These are phyloP conservation scores for Apotomis capreana DNA, from an alignment of 2,888 invertebrate genomes.

Conservation along the genomic window DNA sequence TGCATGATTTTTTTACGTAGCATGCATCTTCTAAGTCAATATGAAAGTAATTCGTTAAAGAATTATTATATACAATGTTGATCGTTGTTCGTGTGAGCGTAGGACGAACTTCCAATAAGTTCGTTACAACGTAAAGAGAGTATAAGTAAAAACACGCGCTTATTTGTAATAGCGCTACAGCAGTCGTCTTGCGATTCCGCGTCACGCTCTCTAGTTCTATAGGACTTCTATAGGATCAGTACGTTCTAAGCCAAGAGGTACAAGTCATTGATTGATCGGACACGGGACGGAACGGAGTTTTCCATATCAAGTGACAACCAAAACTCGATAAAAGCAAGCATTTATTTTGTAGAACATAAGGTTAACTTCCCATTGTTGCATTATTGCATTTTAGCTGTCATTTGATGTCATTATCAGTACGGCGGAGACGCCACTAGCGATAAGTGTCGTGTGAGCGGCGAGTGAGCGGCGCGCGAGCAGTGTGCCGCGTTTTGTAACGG, in stretches of 20 bases:
- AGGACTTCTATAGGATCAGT: too few relatives aligned
- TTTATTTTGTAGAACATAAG: neutral
- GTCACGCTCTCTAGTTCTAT: neutral
- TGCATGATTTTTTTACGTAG: too few relatives aligned
- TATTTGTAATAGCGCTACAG: neutral
- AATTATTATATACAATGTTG: too few relatives aligned
- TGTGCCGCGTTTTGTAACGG: conserved; percentile 24
- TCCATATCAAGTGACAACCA: neutral
- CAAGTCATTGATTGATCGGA: neutral
- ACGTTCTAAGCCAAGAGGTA: too few relatives aligned
- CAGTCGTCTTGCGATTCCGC: neutral
- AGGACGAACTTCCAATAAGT: too few relatives aligned
- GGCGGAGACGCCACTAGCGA: conserved; percentile 41
- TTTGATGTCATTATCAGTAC: neutral
- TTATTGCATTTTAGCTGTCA: neutral
- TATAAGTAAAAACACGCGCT: neutral
- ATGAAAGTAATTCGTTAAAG: too few relatives aligned
- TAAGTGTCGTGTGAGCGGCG: conserved; percentile 29
- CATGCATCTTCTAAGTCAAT: too few relatives aligned
- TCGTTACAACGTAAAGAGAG: too few relatives aligned
- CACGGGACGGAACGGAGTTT: conserved; percentile 24
- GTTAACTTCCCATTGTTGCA: neutral
- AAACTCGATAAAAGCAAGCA: neutral
- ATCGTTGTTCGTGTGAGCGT: too few relatives aligned
- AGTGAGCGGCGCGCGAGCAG: conserved; percentile 6